A percentile compares a stretch with the other conserved stretches of the same genome.
Conservation (phyloP, 2,888 invertebrate genomes). For the Dromius quadrimaculatus region DNA sequence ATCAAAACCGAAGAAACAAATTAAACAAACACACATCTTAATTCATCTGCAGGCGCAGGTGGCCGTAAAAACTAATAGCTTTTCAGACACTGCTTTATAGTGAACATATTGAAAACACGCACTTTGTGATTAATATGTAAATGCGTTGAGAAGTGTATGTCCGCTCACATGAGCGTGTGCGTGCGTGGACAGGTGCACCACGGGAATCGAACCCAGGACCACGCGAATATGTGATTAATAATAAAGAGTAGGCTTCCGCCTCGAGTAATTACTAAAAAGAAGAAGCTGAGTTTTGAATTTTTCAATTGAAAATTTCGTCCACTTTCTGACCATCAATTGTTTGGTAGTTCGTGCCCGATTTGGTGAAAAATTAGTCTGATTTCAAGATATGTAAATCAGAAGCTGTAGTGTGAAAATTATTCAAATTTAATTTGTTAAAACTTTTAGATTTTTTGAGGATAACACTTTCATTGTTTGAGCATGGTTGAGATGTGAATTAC, state of each 20-base stretch:
- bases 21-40: slow-evolving; percentile 43
- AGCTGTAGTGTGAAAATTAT: background rate
- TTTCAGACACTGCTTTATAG: slow-evolving; percentile 54
- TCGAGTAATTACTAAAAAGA: background rate
- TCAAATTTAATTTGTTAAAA: too few species aligned
- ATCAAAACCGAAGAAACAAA: slow-evolving; percentile 32
- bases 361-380: too few species aligned
- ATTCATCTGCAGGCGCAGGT: slow-evolving; percentile 41
- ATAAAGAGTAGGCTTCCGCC: slow-evolving; percentile 1
- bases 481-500: background rate
- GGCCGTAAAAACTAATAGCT: slow-evolving; percentile 46
- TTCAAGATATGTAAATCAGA: too few species aligned
- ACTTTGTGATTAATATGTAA: slow-evolving; percentile 60
- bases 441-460: slow-evolving; percentile 16
- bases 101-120: slow-evolving; percentile 58
- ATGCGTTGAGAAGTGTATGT: slow-evolving; percentile 48
- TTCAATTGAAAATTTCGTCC: too few species aligned
- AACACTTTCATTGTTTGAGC: slow-evolving; percentile 16
- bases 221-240: slow-evolving; percentile 28
- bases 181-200: slow-evolving; percentile 33
- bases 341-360: too few species aligned
- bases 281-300: too few species aligned
- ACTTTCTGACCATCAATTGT: too few species aligned
- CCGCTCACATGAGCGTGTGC: background rate
- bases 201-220: slow-evolving; percentile 18